phyloP scores from a whole-genome alignment of 2,888 invertebrate species.

The Pyrrhia umbra region DNA sequence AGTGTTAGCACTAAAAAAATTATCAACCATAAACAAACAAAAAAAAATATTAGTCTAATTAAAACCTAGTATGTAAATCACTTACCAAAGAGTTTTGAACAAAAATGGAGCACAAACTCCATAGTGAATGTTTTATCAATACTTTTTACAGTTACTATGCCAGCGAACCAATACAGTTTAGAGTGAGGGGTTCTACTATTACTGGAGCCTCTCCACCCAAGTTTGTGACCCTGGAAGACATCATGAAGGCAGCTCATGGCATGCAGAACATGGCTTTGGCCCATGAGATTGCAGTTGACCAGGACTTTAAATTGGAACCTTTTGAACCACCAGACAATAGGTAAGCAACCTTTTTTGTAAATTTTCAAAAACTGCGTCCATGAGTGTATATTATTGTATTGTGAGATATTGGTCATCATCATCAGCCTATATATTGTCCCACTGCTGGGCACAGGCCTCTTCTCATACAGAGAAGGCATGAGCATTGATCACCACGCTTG shows the following conservation, averaged over 20 bases:
- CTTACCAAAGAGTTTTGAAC: slow-evolving; percentile 8
- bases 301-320: slow-evolving; percentile 96
- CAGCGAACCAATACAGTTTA: slow-evolving; percentile 87
- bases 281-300: slow-evolving; percentile 98
- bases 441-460: too few relatives aligned
- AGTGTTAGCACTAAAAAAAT: neutral
- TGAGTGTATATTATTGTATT: too few relatives aligned
- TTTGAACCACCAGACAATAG: slow-evolving; percentile 94
- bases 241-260: slow-evolving; percentile 96
- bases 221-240: slow-evolving; percentile 95
- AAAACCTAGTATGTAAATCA: too few relatives aligned
- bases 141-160: slow-evolving; percentile 76
- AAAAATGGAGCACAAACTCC: neutral
- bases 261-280: slow-evolving; percentile 98
- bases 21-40: neutral
- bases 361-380: too few relatives aligned
- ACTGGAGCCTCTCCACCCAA: slow-evolving; percentile 95
- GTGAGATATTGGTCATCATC: too few relatives aligned
- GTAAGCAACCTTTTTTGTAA: slow-evolving; percentile 75
- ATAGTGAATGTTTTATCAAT: neutral
- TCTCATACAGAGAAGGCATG: too few relatives aligned
- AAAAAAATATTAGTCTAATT: neutral
- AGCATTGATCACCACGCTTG: too few relatives aligned
- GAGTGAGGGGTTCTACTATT: slow-evolving; percentile 90
- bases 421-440: too few relatives aligned